These are phyloP conservation scores for Chaetophractus vellerosus DNA, from an alignment of 2,797 vertebrate genomes.

Conservation along the genomic window DNA sequence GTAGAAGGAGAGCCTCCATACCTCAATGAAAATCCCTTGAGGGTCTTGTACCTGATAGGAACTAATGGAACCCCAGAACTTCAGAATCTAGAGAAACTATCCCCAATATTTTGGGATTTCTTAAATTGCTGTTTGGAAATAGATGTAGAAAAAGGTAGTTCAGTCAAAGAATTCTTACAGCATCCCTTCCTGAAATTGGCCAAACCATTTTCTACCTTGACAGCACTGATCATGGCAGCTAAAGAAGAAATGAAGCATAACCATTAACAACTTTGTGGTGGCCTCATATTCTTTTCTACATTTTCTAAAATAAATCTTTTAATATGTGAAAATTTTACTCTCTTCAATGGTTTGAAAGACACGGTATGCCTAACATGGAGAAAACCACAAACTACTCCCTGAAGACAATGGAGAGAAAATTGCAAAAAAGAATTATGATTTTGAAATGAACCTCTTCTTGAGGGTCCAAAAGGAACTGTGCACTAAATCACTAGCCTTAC, in stretches of 20 bases:
- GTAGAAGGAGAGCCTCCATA: conserved; percentile 98
- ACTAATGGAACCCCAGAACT: conserved; percentile 99
- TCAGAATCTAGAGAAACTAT: conserved; percentile 98
- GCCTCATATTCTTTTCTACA: conserved; percentile 81
- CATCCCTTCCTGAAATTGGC: conserved; percentile 99
- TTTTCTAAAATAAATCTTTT: conserved; percentile 90
- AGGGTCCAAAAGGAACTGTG: conserved; percentile 87
- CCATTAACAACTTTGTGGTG: conserved; percentile 91
- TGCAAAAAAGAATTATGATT: conserved; percentile 78
- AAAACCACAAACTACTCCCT: conserved; percentile 82
- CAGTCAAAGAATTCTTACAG: conserved; percentile 95
- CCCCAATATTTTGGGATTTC: conserved; percentile 98
- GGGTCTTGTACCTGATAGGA: conserved; percentile 98
- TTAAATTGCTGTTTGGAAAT: conserved; percentile 98
- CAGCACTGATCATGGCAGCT: conserved; percentile 98
- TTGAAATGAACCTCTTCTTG: conserved; percentile 79
- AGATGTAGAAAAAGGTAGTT: conserved; percentile 98
- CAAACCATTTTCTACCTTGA: conserved; percentile 98
- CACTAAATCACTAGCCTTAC: conserved; percentile 86
- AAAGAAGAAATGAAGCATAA: conserved; percentile 99
- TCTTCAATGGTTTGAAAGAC: conserved; percentile 77
- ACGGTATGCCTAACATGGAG: conserved; percentile 78
- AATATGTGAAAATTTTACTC: conserved; percentile 90
- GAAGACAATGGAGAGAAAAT: conserved; percentile 83
- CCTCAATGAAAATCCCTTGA: conserved; percentile 98